Conservation (phyloP, 2,888 invertebrate genomes). For the Trichopria drosophilae region DNA sequence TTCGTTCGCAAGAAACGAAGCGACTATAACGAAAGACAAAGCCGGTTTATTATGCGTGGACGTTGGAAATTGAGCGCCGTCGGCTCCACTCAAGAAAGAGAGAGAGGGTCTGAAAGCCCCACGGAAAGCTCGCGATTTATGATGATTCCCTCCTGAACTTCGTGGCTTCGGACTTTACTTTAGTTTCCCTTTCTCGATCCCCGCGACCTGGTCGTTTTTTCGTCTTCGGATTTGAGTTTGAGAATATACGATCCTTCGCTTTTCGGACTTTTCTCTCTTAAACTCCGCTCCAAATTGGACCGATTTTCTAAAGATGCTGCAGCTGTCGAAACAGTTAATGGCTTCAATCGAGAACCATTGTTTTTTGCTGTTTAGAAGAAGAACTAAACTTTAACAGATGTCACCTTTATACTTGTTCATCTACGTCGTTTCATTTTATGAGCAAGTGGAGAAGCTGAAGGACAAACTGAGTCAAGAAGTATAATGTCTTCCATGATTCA, state of each 20-base stretch:
- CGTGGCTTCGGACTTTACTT: constrained; percentile 31
- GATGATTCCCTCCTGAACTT: constrained; percentile 36
- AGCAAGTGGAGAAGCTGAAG: too few species aligned
- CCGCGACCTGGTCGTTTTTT: constrained; percentile 3
- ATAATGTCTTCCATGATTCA: too few species aligned
- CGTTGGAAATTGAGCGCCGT: constrained; percentile 38
- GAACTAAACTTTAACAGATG: too few species aligned
- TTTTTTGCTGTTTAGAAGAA: too few species aligned
- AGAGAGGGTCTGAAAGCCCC: constrained; percentile 23
- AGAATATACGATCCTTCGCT: constrained; percentile 15
- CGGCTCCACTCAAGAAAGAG: constrained; percentile 26
- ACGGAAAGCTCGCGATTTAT: constrained; percentile 38
- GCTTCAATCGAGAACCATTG: too few species aligned
- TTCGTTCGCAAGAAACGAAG: not conserved
- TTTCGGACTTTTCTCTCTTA: too few species aligned
- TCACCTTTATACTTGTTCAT: too few species aligned
- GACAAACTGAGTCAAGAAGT: too few species aligned
- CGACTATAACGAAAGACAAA: constrained; percentile 36
- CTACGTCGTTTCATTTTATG: too few species aligned
- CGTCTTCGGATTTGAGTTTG: constrained; percentile 9
- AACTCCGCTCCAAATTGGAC: too few species aligned
- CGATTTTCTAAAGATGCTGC: too few species aligned
- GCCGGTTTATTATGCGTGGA: constrained; percentile 42
- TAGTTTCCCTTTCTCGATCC: constrained; percentile 19
- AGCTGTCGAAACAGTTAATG: too few species aligned